A percentile compares a stretch with the other conserved stretches of the same genome.
phyloP scores from a whole-genome alignment of 2,888 invertebrate genomes.

The Eustalomyia histrio region DNA sequence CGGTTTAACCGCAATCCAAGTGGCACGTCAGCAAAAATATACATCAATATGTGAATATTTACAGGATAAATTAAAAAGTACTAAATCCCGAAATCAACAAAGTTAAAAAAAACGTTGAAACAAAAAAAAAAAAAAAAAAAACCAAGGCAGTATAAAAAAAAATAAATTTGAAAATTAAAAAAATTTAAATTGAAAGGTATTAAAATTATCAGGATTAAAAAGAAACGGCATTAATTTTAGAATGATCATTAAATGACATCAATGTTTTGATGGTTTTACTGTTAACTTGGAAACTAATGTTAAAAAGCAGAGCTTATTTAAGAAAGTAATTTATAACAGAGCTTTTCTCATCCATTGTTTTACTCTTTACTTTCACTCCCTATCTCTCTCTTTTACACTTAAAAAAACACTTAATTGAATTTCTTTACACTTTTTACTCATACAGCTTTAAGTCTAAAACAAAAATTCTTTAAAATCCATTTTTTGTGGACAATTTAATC shows the following conservation, averaged over 20 bases:
- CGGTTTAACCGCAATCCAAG: conserved; percentile 84
- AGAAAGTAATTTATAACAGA: not conserved
- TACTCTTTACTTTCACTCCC: not conserved
- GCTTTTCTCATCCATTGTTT: conserved; percentile 33
- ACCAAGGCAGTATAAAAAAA: not conserved
- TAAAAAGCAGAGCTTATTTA: conserved; percentile 58
- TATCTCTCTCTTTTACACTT: not conserved
- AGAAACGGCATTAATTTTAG: not conserved
- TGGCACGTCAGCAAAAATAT: conserved; percentile 81
- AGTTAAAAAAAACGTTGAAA: no score
- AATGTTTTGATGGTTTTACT: not conserved
- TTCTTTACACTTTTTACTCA: conserved; percentile 16
- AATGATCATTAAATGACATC: not conserved
- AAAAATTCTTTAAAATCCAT: conserved; percentile 34
- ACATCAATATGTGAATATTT: conserved; percentile 78
- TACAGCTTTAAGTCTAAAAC: conserved; percentile 41
- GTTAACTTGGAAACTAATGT: conserved; percentile 21
- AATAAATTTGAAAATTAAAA: not conserved
- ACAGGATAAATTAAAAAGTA: conserved; percentile 73
- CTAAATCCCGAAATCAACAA: conserved; percentile 48
- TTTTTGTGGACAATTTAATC: conserved; percentile 54
- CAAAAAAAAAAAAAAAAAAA: conserved; percentile 12
- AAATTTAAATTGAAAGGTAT: not conserved
- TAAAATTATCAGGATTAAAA: not conserved
- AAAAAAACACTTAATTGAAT: conserved; percentile 8